Percentiles rank a stretch among this genome's conserved stretches.
Conservation (phyloP, 2,113 vertebrate species). For the Nycticebus coucang region DNA sequence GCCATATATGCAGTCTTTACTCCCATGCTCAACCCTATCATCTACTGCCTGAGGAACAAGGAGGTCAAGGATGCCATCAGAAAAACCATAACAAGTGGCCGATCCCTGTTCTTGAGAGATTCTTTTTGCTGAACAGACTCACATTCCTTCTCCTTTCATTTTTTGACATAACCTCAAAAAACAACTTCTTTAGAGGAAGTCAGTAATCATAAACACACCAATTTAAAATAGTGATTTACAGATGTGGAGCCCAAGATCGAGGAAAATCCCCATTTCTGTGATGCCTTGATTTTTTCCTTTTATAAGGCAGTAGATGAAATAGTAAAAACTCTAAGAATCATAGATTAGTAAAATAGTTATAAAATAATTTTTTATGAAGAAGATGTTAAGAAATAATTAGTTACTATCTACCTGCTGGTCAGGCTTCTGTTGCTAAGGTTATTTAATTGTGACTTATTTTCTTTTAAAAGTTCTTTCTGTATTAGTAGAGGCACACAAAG, state of each 20-base stretch:
- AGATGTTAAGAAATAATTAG: neutral
- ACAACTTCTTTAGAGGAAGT: neutral
- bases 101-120: slow-evolving; percentile 40
- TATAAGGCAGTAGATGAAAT: neutral
- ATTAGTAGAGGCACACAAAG: neutral
- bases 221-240: neutral
- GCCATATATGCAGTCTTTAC: slow-evolving; percentile 77
- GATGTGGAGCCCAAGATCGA: neutral
- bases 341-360: neutral
- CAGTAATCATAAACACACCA: neutral
- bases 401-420: neutral
- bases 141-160: neutral
- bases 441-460: neutral
- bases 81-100: slow-evolving; percentile 61
- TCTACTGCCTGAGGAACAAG: slow-evolving; percentile 83
- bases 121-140: slow-evolving; percentile 35
- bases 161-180: neutral
- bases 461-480: neutral
- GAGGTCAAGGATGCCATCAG: slow-evolving; percentile 78
- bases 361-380: neutral
- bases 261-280: neutral
- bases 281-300: neutral
- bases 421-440: neutral
- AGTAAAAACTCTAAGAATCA: neutral
- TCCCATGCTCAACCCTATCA: slow-evolving; percentile 82